phyloP scores from a whole-genome alignment of 2,888 invertebrate genomes.

The Cheilosia urbana region DNA sequence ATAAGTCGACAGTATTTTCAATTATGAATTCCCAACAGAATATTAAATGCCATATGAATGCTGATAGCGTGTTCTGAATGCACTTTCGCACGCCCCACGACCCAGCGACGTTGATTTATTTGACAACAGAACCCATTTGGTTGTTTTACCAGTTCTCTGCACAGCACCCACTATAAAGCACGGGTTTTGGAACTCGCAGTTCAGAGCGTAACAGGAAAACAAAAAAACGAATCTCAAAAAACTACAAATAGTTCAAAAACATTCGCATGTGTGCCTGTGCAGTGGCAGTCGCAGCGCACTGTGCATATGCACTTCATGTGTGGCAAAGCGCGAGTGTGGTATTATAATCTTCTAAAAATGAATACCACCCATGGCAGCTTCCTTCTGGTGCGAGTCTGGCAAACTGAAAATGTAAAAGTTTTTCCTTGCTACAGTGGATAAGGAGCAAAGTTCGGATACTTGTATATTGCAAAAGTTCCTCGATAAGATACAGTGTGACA shows the following conservation, averaged over 20 bases:
- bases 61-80: conserved; percentile 52
- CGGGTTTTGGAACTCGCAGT: conserved; percentile 3
- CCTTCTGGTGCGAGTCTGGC: conserved; percentile 1
- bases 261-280: conserved; percentile 29
- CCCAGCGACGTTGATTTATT: conserved; percentile 63
- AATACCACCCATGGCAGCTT: conserved; percentile 40
- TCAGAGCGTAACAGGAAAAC: conserved; percentile 15
- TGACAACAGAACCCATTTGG: conserved; percentile 57
- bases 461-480: conserved; percentile 64
- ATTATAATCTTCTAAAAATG: conserved; percentile 27
- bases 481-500: conserved; percentile 63
- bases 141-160: conserved; percentile 15
- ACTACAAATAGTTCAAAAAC: conserved; percentile 14
- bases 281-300: too few relatives aligned
- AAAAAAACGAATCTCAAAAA: conserved; percentile 1
- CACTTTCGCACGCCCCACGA: conserved; percentile 49
- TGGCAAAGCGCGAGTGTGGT: not conserved
- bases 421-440: not conserved
- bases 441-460: conserved; percentile 40
- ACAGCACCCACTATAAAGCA: not conserved
- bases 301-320: not conserved
- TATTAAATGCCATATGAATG: conserved; percentile 57
- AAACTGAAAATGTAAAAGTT: conserved; percentile 33
- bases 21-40: conserved; percentile 38
- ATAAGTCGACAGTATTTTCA: conserved; percentile 45